Evolutionary conservation across 2,888 invertebrate species (phyloP).

Genomic region (Trissoscelio sp.): DNA sequence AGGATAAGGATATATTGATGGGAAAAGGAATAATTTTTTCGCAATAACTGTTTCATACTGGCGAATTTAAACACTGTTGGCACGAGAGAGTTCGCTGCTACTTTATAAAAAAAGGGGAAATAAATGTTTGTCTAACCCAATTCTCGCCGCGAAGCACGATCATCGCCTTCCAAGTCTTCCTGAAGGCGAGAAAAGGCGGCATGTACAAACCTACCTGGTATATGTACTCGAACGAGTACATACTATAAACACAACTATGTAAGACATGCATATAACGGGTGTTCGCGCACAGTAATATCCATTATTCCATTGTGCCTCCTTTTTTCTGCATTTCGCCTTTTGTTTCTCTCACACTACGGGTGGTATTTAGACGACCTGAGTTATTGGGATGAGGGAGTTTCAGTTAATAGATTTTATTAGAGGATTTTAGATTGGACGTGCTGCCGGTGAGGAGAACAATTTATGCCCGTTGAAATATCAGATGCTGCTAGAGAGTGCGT

Average conservation of each 20-base stretch:
- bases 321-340: conserved; percentile 22
- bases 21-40: too few species aligned
- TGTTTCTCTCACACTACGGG: conserved; percentile 23
- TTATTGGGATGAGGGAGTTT: conserved; percentile 25
- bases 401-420: conserved; percentile 46
- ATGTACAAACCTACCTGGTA: conserved; percentile 10
- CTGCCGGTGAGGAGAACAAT: conserved; percentile 12
- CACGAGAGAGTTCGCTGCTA: too few species aligned
- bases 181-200: conserved; percentile 59
- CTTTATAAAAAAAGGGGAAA: conserved; percentile 40
- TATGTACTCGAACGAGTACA: conserved; percentile 46
- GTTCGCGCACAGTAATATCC: conserved; percentile 50
- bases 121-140: conserved; percentile 65
- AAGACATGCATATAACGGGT: conserved; percentile 63
- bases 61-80: too few species aligned
- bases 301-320: conserved; percentile 40
- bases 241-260: conserved; percentile 59
- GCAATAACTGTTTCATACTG: too few species aligned
- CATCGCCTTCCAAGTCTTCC: conserved; percentile 50
- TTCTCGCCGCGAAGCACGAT: conserved; percentile 48
- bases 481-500: conserved; percentile 11
- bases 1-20: too few species aligned
- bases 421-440: conserved; percentile 27
- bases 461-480: conserved; percentile 27
- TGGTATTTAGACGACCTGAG: conserved; percentile 45